Percentiles rank a stretch among this genome's conserved stretches.
Evolutionary conservation across 2,113 vertebrate species (phyloP).

Genomic region (Eretmochelys imbricata): DNA sequence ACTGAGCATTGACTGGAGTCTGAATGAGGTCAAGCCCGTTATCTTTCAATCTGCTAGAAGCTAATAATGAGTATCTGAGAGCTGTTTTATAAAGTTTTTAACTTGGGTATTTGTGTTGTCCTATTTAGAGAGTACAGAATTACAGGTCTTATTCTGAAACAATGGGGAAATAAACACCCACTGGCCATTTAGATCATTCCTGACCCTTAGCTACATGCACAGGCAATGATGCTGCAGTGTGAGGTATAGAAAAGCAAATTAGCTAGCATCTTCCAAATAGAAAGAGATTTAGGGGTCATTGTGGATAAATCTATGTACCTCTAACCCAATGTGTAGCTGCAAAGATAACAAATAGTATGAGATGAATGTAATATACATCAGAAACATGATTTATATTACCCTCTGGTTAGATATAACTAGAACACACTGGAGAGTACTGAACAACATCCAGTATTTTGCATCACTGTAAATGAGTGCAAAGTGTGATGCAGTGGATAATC

Average conservation of each 20-base stretch:
- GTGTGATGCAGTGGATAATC: background rate
- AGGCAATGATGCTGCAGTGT: background rate
- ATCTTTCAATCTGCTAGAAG: background rate
- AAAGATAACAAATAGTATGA: background rate
- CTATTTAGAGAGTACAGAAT: background rate
- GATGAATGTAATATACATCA: background rate
- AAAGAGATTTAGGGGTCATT: background rate
- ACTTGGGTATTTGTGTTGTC: background rate
- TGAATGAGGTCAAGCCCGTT: background rate
- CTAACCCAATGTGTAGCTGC: background rate
- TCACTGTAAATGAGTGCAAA: background rate
- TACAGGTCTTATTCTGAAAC: background rate
- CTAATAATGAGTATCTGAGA: background rate
- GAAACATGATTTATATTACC: background rate
- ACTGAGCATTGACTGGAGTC: background rate
- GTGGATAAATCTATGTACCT: background rate
- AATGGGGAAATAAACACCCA: background rate
- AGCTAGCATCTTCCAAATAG: background rate
- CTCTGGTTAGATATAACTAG: background rate
- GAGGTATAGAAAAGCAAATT: background rate
- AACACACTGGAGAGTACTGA: background rate
- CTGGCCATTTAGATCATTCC: background rate
- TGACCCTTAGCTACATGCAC: background rate
- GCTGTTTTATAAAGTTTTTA: background rate
- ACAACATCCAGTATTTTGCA: background rate